These are phyloP conservation scores for Glossophaga mutica DNA, from an alignment of 2,797 vertebrate genomes.

Conservation along the genomic window DNA sequence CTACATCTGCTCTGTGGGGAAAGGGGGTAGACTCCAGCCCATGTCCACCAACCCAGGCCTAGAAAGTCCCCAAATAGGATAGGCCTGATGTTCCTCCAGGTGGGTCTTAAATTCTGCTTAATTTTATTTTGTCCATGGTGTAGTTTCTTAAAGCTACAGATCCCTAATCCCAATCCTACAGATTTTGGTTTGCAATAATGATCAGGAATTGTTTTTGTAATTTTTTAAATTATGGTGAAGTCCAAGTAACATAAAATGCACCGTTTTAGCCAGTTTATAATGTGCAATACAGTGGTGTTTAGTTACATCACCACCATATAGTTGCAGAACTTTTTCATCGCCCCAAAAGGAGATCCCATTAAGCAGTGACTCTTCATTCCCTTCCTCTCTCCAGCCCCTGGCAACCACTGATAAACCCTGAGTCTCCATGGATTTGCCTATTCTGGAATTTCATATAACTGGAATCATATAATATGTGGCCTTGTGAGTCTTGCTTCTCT, in stretches of 20 bases:
- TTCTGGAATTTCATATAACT: background rate
- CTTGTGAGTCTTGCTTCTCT: background rate
- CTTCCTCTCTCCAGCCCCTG: background rate
- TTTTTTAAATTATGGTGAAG: background rate
- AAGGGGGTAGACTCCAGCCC: background rate
- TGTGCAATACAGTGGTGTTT: background rate
- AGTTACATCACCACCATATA: background rate
- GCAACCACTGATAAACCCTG: background rate
- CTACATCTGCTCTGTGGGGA: background rate
- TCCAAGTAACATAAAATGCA: background rate
- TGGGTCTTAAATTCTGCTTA: background rate
- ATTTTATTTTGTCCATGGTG: background rate
- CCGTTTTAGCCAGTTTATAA: background rate
- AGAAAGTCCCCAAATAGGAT: background rate
- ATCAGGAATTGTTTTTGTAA: background rate
- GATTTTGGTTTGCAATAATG: background rate
- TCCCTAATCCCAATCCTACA: background rate
- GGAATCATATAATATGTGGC: background rate
- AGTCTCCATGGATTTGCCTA: background rate
- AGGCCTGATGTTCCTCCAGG: background rate
- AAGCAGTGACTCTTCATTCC: background rate
- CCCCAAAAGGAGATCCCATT: background rate
- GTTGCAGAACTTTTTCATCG: background rate
- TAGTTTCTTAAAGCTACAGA: background rate
- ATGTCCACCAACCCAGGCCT: rapidly evolving